Evolutionary conservation across 2,113 vertebrate genomes (phyloP).

Genomic region (Caranx melampygus): DNA sequence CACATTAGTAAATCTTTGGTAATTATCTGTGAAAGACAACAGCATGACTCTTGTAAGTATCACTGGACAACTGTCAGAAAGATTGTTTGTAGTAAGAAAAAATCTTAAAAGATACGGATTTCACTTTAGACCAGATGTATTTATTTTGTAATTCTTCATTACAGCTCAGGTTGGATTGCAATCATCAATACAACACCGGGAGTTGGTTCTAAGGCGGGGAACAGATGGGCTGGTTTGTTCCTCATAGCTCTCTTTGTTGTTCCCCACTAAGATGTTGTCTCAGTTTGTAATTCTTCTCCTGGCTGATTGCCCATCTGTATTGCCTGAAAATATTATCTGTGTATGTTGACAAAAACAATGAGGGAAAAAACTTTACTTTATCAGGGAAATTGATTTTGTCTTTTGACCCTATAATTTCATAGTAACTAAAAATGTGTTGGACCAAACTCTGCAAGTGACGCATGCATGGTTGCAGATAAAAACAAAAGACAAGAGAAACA

Average conservation of each 20-base stretch:
- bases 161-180: conserved; percentile 25
- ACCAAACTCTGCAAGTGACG: not conserved
- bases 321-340: conserved; percentile 13
- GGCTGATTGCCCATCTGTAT: conserved; percentile 40
- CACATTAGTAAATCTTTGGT: not conserved
- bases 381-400: conserved; percentile 11
- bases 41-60: not conserved
- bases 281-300: conserved; percentile 35
- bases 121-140: not conserved
- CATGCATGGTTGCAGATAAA: not conserved
- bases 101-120: not conserved
- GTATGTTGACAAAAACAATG: conserved; percentile 4
- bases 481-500: not conserved
- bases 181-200: conserved; percentile 35
- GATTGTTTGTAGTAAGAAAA: not conserved
- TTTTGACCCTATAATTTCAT: not conserved
- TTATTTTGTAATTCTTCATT: conserved; percentile 3
- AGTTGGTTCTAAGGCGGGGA: conserved; percentile 17
- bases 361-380: not conserved
- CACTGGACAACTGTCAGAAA: conserved; percentile 34
- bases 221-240: conserved; percentile 58
- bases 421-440: not conserved
- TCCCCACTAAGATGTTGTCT: conserved; percentile 40
- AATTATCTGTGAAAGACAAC: conserved; percentile 27
- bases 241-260: conserved; percentile 44